A percentile compares a stretch with the other conserved stretches of the same genome.
phyloP scores from a whole-genome alignment of 1,140 invertebrate species.

The Zaprionus taronus region DNA sequence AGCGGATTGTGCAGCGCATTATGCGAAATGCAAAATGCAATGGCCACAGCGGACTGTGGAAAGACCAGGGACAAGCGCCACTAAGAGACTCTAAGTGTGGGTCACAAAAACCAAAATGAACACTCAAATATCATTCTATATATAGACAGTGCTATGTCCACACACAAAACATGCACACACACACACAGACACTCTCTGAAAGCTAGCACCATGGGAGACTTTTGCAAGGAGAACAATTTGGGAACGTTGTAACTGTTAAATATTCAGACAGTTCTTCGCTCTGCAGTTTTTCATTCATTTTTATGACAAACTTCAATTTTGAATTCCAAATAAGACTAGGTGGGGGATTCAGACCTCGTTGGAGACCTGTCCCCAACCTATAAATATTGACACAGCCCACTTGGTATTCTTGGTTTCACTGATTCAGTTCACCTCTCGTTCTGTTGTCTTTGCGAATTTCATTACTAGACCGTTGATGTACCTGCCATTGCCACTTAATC shows the following conservation, averaged over 20 bases:
- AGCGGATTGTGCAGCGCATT: conserved; percentile 26
- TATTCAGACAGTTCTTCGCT: not conserved
- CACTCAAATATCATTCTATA: conserved; percentile 15
- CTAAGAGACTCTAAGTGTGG: not conserved
- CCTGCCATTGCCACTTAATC: conserved; percentile 38
- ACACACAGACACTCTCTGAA: not conserved
- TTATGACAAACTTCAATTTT: conserved; percentile 1
- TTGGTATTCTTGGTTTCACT: not conserved
- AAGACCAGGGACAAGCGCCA: conserved; percentile 21
- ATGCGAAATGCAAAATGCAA: conserved; percentile 27
- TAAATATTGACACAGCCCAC: not conserved
- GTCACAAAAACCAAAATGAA: conserved; percentile 14
- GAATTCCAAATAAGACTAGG: not conserved
- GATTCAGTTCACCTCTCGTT: not conserved
- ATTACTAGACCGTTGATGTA: conserved; percentile 13
- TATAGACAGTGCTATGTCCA: not conserved
- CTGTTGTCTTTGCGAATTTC: conserved; percentile 14
- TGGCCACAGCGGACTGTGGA: conserved; percentile 10
- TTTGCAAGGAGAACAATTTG: not conserved
- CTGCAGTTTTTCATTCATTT: conserved; percentile 1
- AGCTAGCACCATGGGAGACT: not conserved
- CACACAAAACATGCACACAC: not conserved
- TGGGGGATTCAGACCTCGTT: not conserved
- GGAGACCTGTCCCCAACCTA: not conserved
- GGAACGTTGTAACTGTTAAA: not conserved